A percentile compares a stretch with the other conserved stretches of the same genome.
phyloP scores from a whole-genome alignment of 2,113 vertebrate genomes.

The Halcyon malimbica region DNA sequence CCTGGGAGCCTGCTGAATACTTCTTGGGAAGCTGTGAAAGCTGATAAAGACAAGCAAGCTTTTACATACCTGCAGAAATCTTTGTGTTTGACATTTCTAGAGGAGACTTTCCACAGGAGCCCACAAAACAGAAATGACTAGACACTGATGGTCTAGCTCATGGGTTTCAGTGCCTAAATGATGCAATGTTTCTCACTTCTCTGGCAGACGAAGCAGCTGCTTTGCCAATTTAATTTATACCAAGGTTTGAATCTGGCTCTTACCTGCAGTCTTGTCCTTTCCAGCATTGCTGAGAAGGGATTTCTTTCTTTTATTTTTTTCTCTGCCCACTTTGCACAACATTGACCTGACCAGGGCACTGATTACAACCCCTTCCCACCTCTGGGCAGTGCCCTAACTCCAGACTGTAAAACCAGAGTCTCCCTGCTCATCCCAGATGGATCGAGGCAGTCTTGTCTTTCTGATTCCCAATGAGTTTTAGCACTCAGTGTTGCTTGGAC shows the following conservation, averaged over 20 bases:
- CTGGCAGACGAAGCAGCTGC: neutral
- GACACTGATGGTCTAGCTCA: neutral
- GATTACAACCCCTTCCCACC: accelerated
- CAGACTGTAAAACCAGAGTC: neutral
- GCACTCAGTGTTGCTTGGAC: neutral
- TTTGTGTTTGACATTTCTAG: neutral
- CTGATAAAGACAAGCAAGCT: neutral
- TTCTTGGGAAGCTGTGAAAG: neutral
- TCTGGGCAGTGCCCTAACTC: neutral
- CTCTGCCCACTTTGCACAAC: neutral
- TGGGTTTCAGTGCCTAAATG: neutral
- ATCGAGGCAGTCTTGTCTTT: accelerated
- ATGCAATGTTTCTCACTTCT: neutral
- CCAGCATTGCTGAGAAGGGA: neutral
- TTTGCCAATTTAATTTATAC: neutral
- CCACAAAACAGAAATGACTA: neutral
- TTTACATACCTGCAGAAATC: neutral
- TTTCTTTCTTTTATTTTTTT: neutral
- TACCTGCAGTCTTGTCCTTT: neutral
- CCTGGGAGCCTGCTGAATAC: neutral
- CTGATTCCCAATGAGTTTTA: neutral
- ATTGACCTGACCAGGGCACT: neutral
- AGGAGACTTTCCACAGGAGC: neutral
- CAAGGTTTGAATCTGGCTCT: neutral
- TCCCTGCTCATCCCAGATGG: accelerated